Evolutionary conservation across 1,140 invertebrate species (phyloP), one percentile per base, ranked within the genome.

Genomic region (Caerostris extrusa): DNA sequence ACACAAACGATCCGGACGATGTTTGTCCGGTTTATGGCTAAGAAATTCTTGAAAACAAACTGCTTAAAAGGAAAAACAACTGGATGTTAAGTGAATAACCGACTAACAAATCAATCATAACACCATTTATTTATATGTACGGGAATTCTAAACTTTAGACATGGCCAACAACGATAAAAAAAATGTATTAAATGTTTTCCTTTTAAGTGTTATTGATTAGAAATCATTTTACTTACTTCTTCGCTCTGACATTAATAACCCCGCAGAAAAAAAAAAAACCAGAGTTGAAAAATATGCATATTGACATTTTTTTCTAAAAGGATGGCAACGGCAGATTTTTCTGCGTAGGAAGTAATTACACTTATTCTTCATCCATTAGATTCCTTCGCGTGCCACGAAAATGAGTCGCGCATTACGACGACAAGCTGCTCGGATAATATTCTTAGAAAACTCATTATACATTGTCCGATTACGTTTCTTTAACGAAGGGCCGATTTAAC

Each of bases 381-480:
- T 90, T 81, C 19, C 14, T 8, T 64, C 10, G 71, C 71, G 82
- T 85, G 82, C 14, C 7, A 7, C 8, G 19, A 56, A 85, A 85
- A 85, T 56, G 82, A 58, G 14, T 57, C 10, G 82, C 82, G 57
- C 5, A 8, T 53, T 91, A 55, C 82, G 69, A 34, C 17, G 77
- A 81, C 77, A 91, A 7, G 50, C 8, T 14, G 8, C 57, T 82
- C 7, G 55, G 55, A 61, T 50, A 92, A 56, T 82, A 92, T 85
- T 85, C 58, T 83, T 67, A 64, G 91, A 92, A 83, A 92, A 17
- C 57, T 91, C 77, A 81, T 91, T 91, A 91, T 56, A 50, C 77
- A 93, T 50, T 61, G 34, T 50, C 82, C 55, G 94, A 91, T 69
- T 91, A 57, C 71, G 55, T 64, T 86, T 77, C 85, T 64, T 71